Evolutionary conservation across 1,140 invertebrate species (phyloP), one percentile per base, ranked within the genome.

Genomic region (Mycetomoellerius zeteki): DNA sequence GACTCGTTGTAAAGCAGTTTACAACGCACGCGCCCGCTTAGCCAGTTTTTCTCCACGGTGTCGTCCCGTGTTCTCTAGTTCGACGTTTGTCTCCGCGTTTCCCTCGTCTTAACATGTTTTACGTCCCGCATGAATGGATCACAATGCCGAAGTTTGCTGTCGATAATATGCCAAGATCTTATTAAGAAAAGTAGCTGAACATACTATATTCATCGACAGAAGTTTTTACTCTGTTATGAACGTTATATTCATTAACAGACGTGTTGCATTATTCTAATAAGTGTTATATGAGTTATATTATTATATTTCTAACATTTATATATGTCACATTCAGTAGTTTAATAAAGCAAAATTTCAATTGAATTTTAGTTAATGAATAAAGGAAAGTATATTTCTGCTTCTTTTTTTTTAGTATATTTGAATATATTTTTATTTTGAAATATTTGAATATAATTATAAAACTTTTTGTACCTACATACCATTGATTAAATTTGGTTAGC

Each of bases 1-100:
- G 94, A 95, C 94, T 94, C 92, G 92, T 94, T 94, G 91, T 90
- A 88, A 92, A 94, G 89, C 88, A 93, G 92, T 94, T 93, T 90
- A 91, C 90, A 92, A 90, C 87, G 89, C 85, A 91, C 91, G 91
- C 80, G 85, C 37, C 4, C 30, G 50, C 58, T 69, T 43, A 69
- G 21, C 52, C 54, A 54, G 80, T 77, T 62, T 78, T 84, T 73
- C 78, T 87, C 54, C 71, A 27, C 60, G n/a, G 69, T 89, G 67
- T 86, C 84, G n/a, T 82, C 52, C 33, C 21, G 14, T 30, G 30
- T 47, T 43, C 43, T 47, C 37, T 21, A 30, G 30, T 24, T 50
- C 33, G 12, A n/a, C 16, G 14, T 24, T 27, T n/a, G 56, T 64
- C 72, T 71, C 19, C 47, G 47, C 3, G 33, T 64, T 52, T 37